Evolutionary conservation across 2,113 vertebrate genomes (phyloP), one percentile per base, ranked within the genome.

Genomic region (Prochilodus magdalenae): DNA sequence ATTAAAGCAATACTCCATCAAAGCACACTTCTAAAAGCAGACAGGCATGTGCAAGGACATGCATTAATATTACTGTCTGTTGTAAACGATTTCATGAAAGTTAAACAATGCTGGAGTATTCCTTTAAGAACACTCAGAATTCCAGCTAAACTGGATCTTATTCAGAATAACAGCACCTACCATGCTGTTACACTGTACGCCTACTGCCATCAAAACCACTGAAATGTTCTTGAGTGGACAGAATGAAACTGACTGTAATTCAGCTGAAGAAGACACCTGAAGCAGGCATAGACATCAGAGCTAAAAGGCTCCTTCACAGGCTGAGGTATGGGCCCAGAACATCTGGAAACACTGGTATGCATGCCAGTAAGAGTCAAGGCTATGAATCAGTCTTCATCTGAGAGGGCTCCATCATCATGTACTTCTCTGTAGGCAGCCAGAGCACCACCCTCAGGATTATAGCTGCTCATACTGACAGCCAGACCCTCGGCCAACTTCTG

Each of bases 401-500:
- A 94, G 84, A 95, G 89, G 73, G 92, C 93, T 77, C 86, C 95
- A 88, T 95, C 94, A 77, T 96, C 96, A 83, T 90, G 94, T 78
- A 94, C 94, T 91, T 98, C 96, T 91, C 94, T 94, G 93, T 96
- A 97, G 59, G 90, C 91, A 78, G 90, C 87, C 62, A 86, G 90
- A 77, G 91, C 84, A 81, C 93, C 91, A 6, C 93, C 91, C 76
- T 98, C 96, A 78, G 95, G 95, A 91, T 92, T 91, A 86, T 93
- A 97, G 86, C 86, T 94, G 88, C 89, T 91, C 93, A 96, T 96
- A 89, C 93, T 94, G 88, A 95, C 85, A 85, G 94, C 94, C 88
- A 97, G 84, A 84, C 92, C 95, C 89, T 97, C 94, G 18, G 95
- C 93, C 89, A 99, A 93, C 87, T 96, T 99, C 88, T 97, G 96